Evolutionary conservation across 2,113 vertebrate species (phyloP).

Genomic region (zebrafish (Danio rerio)): DNA sequence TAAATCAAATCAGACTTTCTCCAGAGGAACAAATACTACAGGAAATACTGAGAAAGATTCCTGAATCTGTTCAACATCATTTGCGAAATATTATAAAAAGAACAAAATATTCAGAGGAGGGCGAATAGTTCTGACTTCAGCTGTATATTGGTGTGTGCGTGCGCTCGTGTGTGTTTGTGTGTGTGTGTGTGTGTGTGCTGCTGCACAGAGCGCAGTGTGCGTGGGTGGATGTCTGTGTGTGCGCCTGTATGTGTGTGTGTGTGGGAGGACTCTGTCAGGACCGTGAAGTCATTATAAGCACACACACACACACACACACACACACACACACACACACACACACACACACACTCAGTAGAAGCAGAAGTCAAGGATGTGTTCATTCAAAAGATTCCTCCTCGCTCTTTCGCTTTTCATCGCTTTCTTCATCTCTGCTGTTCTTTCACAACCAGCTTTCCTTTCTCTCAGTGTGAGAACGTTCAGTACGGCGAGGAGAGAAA

Average conservation of each 20-base stretch:
- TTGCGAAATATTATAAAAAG: too few species aligned
- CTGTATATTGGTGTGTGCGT: not conserved
- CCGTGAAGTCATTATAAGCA: constrained; percentile 68
- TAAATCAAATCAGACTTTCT: too few species aligned
- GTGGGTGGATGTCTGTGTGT: constrained; percentile 45
- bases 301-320: too few species aligned
- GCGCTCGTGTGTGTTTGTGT: not conserved
- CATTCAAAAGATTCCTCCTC: constrained; percentile 63
- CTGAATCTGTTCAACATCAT: too few species aligned
- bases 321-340: too few species aligned
- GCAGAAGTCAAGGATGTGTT: constrained; percentile 71
- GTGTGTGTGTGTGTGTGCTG: not conserved
- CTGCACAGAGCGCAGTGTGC: constrained; percentile 27
- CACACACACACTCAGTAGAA: constrained; percentile 65
- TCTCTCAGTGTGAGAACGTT: not conserved
- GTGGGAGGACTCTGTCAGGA: constrained; percentile 73
- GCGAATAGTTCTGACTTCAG: too few species aligned
- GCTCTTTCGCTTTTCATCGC: not conserved
- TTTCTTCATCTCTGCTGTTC: constrained; percentile 10
- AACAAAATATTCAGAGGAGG: too few species aligned
- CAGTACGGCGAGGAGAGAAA: not conserved
- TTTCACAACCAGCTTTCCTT: not conserved
- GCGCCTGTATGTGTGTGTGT: constrained; percentile 46
- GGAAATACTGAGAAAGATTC: too few species aligned
- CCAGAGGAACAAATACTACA: too few species aligned